These are phyloP conservation scores for Capreolus pygargus DNA, from an alignment of 2,113 vertebrate species.

Conservation along the genomic window DNA sequence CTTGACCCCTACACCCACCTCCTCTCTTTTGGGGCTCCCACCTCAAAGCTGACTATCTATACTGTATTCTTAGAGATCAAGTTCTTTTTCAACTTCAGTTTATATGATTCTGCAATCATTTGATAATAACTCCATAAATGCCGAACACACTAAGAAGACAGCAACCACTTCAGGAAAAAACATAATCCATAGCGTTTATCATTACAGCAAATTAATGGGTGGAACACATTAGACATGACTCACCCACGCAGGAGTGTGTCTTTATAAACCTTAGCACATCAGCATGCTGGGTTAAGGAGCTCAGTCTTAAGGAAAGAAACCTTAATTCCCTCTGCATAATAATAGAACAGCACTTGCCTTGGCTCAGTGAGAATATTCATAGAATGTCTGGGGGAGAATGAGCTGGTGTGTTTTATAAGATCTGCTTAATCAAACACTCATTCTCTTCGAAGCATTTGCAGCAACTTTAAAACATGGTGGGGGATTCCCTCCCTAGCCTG, in stretches of 20 bases:
- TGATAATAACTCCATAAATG: slow-evolving; percentile 29
- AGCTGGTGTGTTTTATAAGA: background rate
- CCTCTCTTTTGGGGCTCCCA: background rate
- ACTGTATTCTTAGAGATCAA: background rate
- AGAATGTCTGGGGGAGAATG: background rate
- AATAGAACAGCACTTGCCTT: background rate
- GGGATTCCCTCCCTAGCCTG: background rate
- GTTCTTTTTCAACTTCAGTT: background rate
- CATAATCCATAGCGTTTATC: background rate
- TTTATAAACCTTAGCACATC: background rate
- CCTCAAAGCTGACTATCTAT: background rate
- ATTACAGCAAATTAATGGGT: slow-evolving; percentile 21
- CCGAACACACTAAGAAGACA: background rate
- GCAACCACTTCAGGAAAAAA: background rate
- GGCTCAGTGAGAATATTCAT: background rate
- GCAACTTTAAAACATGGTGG: background rate
- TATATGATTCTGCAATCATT: background rate
- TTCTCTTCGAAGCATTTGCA: background rate
- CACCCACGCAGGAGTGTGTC: background rate
- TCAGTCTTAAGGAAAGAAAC: background rate
- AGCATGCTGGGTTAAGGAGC: background rate
- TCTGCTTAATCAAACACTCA: background rate
- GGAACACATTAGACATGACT: background rate
- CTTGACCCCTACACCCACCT: background rate
- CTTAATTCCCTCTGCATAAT: background rate